phyloP scores from a whole-genome alignment of 2,888 invertebrate species.

The Allolobophora icterica region DNA sequence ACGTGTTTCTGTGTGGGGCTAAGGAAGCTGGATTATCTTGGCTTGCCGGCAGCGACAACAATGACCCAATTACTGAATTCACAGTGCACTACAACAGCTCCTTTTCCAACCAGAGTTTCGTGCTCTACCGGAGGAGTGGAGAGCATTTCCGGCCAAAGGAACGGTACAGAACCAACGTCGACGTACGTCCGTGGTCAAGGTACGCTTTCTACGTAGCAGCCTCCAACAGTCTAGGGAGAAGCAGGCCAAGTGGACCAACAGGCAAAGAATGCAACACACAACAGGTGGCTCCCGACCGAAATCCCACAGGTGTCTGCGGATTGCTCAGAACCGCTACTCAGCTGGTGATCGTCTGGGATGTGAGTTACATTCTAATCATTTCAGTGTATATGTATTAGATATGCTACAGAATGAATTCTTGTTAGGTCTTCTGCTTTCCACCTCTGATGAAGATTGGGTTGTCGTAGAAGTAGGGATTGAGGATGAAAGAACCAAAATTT shows the following conservation, averaged over 20 bases:
- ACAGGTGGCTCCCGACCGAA: constrained; percentile 80
- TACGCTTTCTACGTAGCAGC: constrained; percentile 74
- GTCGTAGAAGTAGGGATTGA: too few species aligned
- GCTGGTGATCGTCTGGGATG: constrained; percentile 92
- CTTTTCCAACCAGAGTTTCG: background rate
- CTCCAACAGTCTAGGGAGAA: constrained; percentile 92
- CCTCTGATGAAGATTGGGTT: too few species aligned
- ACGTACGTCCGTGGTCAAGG: constrained; percentile 84
- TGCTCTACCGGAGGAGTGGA: background rate
- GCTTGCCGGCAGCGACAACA: constrained; percentile 66
- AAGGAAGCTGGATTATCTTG: constrained; percentile 80
- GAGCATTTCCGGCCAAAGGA: background rate
- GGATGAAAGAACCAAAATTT: too few species aligned
- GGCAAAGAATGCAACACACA: constrained; percentile 77
- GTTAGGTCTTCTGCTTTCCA: too few species aligned
- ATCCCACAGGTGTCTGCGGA: constrained; percentile 74
- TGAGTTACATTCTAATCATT: constrained; percentile 55
- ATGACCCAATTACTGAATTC: constrained; percentile 53
- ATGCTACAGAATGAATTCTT: too few species aligned
- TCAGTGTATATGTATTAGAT: background rate
- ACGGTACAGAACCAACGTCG: background rate
- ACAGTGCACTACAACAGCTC: constrained; percentile 54
- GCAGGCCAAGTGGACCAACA: constrained; percentile 74
- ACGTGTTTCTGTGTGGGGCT: constrained; percentile 68
- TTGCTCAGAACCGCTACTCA: constrained; percentile 71